Conservation (phyloP, 30 jellyfish, hydroid and myxozoan species). For the Turritopsis dohrnii region DNA sequence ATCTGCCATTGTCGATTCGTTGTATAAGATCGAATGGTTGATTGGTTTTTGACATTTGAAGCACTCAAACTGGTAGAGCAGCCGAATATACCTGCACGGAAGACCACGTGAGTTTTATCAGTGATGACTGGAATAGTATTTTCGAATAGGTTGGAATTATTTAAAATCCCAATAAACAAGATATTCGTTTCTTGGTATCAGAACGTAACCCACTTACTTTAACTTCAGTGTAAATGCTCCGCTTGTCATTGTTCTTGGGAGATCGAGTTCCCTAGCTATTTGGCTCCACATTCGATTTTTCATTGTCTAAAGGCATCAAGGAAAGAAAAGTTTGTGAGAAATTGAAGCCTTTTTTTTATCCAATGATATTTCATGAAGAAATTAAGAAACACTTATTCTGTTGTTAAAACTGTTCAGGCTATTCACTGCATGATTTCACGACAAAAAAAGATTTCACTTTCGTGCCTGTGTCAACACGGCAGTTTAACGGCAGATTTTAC, state of each 20-base stretch:
- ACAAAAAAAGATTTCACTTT: too few relatives aligned
- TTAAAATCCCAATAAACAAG: too few relatives aligned
- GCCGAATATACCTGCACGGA: slow-evolving; percentile 21
- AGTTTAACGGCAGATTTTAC: neutral
- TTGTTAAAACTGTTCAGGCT: too few relatives aligned
- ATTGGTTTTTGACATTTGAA: slow-evolving; percentile 21
- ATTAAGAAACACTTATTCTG: too few relatives aligned
- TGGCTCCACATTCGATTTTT: slow-evolving; percentile 44
- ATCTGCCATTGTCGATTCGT: slow-evolving; percentile 23
- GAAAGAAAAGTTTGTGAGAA: neutral
- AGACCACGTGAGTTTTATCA: neutral
- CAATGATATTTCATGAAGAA: too few relatives aligned
- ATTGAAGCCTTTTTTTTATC: neutral
- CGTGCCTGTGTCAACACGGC: too few relatives aligned
- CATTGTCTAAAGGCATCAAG: slow-evolving; percentile 13
- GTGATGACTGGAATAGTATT: too few relatives aligned
- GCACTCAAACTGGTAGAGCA: slow-evolving; percentile 33
- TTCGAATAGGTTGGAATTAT: too few relatives aligned
- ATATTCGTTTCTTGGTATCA: neutral
- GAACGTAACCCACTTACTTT: neutral
- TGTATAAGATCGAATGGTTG: slow-evolving; percentile 25
- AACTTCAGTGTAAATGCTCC: slow-evolving; percentile 38
- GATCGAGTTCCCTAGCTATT: slow-evolving; percentile 36
- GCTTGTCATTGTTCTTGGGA: slow-evolving; percentile 45
- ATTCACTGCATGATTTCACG: too few relatives aligned